Evolutionary conservation across 2,113 vertebrate species (phyloP), one percentile per base, ranked within the genome.

Genomic region (Pterocles orientalis): DNA sequence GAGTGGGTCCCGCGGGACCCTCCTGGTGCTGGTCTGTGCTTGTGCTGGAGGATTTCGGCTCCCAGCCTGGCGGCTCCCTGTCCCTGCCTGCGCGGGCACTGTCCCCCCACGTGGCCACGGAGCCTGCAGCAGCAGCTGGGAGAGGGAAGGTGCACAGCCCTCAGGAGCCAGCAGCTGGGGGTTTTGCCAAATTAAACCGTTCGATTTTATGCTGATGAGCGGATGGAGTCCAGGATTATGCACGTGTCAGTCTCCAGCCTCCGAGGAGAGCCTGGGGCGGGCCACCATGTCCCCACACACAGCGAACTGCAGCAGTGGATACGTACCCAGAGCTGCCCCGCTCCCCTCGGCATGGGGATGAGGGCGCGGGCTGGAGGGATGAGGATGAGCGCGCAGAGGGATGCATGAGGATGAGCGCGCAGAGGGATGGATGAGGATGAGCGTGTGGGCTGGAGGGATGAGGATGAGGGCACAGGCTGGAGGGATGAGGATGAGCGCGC

Each of bases 51-150:
- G 45, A 19, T 48, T 53, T 48, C 23, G 56, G 45, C 56, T 69
- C 4, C 66, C 39, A 6, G 53, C n/a, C 66, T 17, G 19, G 36
- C 0, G 4, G 36, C 48, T 66, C 53, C 29, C 41, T n/a, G 57
- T n/a, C 76, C 11, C 64, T 57, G 62, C 57, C 56, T 18, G 26
- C 2, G 2, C 7, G 0, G 43, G 23, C 78, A 57, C 31, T 17
- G 0, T 33, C 9, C 53, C 39, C 2, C 4, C 10, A 1, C 11
- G 23, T 64, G 29, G 60, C 53, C 1, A 1, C 64, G 6, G 24
- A 61, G 77, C 57, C 57, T 18, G 26, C 7, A 19, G 3, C 62
- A 10, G 34, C 75, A 23, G 65, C 58, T 53, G 70, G 43, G 18
- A 39, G 61, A 29, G 28, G 69, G 41, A 17, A 36, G 14, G 48